Conservation (phyloP, 2,888 invertebrate genomes). For the Drosophila siamana region DNA sequence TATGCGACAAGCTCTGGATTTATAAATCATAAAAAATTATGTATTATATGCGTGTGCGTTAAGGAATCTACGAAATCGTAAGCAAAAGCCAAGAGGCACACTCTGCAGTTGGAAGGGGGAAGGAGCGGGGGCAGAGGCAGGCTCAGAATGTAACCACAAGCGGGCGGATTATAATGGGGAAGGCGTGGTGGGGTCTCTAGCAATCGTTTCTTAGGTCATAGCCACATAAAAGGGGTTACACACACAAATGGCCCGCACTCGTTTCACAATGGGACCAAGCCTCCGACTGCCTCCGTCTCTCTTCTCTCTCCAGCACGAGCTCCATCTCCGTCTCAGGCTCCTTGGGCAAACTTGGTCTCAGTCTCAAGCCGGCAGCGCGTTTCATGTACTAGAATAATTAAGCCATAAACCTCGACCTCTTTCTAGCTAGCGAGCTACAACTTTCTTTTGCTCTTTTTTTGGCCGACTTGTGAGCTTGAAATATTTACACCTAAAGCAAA, state of each 20-base stretch:
- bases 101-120: too few species aligned
- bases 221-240: constrained; percentile 59
- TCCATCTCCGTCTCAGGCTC: not conserved
- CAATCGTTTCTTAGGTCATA: constrained; percentile 59
- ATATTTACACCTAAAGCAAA: constrained; percentile 80
- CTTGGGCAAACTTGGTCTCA: not conserved
- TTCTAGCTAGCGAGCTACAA: constrained; percentile 53
- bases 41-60: constrained; percentile 72
- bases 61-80: constrained; percentile 30
- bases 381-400: constrained; percentile 81
- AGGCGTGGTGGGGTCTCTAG: constrained; percentile 37
- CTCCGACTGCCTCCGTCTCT: too few species aligned
- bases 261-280: constrained; percentile 43
- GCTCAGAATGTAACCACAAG: not conserved
- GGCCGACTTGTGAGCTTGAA: constrained; percentile 75
- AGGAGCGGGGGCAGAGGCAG: not conserved
- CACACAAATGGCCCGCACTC: constrained; percentile 15
- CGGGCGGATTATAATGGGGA: constrained; percentile 13
- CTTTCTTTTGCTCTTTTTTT: constrained; percentile 42
- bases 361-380: constrained; percentile 41
- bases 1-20: constrained; percentile 34
- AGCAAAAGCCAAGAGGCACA: constrained; percentile 27
- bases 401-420: constrained; percentile 82
- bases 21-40: constrained; percentile 82
- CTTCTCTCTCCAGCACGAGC: not conserved